A percentile compares a stretch with the other conserved stretches of the same genome.
Evolutionary conservation across 2,113 vertebrate genomes (phyloP).

Genomic region (Myotis yumanensis): DNA sequence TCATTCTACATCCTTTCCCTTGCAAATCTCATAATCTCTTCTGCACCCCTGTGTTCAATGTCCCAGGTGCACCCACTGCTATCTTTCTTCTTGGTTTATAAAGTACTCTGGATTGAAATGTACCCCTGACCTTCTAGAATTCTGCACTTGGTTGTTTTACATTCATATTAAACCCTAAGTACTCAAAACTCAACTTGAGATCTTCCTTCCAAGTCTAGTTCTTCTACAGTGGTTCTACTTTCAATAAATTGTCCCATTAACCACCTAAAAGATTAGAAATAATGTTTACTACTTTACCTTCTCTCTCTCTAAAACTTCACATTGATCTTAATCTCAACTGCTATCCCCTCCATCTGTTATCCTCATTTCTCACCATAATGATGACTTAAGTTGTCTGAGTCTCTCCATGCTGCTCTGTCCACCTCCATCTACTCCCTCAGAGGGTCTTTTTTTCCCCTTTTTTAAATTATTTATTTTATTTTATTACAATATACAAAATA

Average conservation of each 20-base stretch:
- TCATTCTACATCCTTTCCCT: not conserved
- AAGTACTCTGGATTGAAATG: not conserved
- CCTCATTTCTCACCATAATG: not conserved
- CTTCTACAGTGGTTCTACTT: not conserved
- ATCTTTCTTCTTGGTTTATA: not conserved
- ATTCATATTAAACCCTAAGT: not conserved
- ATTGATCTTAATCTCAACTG: not conserved
- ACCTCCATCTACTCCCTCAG: not conserved
- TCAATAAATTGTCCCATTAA: not conserved
- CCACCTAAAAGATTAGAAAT: not conserved
- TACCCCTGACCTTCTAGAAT: not conserved
- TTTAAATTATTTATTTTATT: no score
- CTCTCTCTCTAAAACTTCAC: not conserved
- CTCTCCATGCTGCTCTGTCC: not conserved
- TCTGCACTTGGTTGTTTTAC: not conserved
- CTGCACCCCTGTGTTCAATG: accelerated
- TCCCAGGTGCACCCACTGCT: not conserved
- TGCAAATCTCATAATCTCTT: not conserved
- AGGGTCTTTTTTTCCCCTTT: not conserved
- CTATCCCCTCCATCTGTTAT: accelerated
- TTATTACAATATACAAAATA: no score
- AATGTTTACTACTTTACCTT: not conserved
- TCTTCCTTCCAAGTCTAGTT: not conserved
- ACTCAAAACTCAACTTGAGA: not conserved
- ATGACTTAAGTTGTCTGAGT: not conserved